Evolutionary conservation across 2,797 vertebrate species (phyloP), one percentile per base, ranked within the genome.

Genomic region (Lophotriccus pileatus): DNA sequence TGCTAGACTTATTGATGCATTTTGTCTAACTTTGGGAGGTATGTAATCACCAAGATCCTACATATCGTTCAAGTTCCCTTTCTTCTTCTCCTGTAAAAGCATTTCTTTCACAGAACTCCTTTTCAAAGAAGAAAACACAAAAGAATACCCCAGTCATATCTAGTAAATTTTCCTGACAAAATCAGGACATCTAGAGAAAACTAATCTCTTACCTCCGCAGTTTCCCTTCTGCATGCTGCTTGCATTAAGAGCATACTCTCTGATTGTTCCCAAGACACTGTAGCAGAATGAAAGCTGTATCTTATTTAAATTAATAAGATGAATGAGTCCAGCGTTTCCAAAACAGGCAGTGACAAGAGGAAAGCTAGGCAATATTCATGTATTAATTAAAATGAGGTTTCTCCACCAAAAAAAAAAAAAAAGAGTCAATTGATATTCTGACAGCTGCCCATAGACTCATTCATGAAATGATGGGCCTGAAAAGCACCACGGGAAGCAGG

Each of bases 401-500:
- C 44, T 23, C 55, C 21, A 37, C 63, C 6, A 14, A 41, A 62
- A 62, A 68, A 74, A 69, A 68, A 74, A 69, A 72, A 62, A 89
- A 85, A 75, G 2, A 79, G 28, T 49, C 14, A 8, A 47, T 67
- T 76, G 75, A 44, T 94, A 83, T 67, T 89, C 91, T 93, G 94
- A 93, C 84, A 95, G 80, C 89, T 96, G 90, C 82, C 94, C 72
- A 30, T 93, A 78, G 84, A 79, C 50, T 93, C 90, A 56, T 94
- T 95, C 77, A 67, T 88, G 44, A 95, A 95, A 93, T 85, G 53
- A 89, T 52, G 62, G 74, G 39, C 88, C 49, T 43, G 90, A 93
- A 92, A 95, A 49, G 56, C 74, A 69, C 85, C 76, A 19, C 0
- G 14, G 84, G 73, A 94, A 78, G 70, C 46, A 59, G 19, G 32